Evolutionary conservation across 1,140 invertebrate species (phyloP).

Genomic region (Diabrotica undecimpunctata): DNA sequence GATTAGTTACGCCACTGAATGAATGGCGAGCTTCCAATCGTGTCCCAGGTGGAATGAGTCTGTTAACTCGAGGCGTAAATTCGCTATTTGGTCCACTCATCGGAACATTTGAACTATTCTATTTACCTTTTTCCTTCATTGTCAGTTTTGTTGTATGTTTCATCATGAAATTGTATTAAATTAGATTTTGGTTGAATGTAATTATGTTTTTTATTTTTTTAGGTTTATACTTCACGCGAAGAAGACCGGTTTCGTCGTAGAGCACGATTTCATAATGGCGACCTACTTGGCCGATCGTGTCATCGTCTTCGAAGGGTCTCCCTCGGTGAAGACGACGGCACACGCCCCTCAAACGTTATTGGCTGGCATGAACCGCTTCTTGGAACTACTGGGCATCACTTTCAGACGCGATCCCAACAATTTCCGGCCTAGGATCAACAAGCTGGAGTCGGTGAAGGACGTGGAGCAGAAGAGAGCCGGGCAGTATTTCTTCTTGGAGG

Average conservation of each 20-base stretch:
- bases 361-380: slow-evolving; percentile 97
- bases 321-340: slow-evolving; percentile 84
- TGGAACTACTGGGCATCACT: slow-evolving; percentile 95
- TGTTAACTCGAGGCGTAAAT: too few species aligned
- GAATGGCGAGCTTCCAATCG: too few species aligned
- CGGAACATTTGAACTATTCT: too few species aligned
- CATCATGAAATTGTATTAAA: too few species aligned
- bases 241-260: slow-evolving; percentile 98
- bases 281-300: slow-evolving; percentile 98
- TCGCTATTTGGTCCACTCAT: too few species aligned
- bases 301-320: slow-evolving; percentile 95
- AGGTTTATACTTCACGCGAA: slow-evolving; percentile 98
- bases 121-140: too few species aligned
- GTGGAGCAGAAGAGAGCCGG: slow-evolving; percentile 94
- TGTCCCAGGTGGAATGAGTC: too few species aligned
- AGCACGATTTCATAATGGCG: slow-evolving; percentile 99
- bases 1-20: too few species aligned
- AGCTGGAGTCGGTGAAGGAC: slow-evolving; percentile 95
- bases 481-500: slow-evolving; percentile 98
- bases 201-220: slow-evolving; percentile 32
- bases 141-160: too few species aligned
- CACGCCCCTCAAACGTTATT: slow-evolving; percentile 91
- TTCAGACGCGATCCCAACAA: slow-evolving; percentile 99
- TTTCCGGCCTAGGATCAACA: slow-evolving; percentile 97
- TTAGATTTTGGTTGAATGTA: too few species aligned